Evolutionary conservation across 2,888 invertebrate species (phyloP).

Genomic region (Zygaena filipendulae): DNA sequence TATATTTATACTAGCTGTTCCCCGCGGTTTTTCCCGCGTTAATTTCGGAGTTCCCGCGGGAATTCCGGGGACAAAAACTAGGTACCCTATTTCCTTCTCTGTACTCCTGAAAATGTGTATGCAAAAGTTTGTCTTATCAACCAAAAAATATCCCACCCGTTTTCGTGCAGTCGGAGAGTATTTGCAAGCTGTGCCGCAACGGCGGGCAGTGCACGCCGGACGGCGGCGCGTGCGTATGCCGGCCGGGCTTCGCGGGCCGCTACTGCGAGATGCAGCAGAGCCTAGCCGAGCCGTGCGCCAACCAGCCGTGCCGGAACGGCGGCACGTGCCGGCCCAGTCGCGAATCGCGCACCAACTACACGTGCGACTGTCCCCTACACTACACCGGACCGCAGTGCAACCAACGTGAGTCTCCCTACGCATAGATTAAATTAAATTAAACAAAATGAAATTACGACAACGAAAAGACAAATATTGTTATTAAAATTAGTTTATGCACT

Average conservation of each 20-base stretch:
- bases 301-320: conserved; percentile 81
- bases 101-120: too few relatives aligned
- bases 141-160: neutral
- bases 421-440: neutral
- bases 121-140: neutral
- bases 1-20: too few relatives aligned
- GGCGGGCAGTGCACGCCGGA: conserved; percentile 71
- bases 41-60: too few relatives aligned
- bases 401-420: conserved; percentile 65
- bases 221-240: conserved; percentile 67
- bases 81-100: too few relatives aligned
- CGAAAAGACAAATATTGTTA: too few relatives aligned
- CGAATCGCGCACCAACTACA: conserved; percentile 52
- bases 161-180: conserved; percentile 24
- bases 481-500: too few relatives aligned
- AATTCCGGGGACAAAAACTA: too few relatives aligned
- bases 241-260: conserved; percentile 34
- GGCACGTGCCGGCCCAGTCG: conserved; percentile 75
- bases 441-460: too few relatives aligned
- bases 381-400: conserved; percentile 84
- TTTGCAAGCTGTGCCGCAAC: conserved; percentile 73
- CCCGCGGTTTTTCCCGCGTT: too few relatives aligned
- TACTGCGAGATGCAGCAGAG: conserved; percentile 43
- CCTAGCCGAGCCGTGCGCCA: conserved; percentile 62
- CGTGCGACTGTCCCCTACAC: conserved; percentile 85